These are phyloP conservation scores for Trissonchulus latispiculum DNA, from an alignment of 2,888 invertebrate species.

Conservation along the genomic window DNA sequence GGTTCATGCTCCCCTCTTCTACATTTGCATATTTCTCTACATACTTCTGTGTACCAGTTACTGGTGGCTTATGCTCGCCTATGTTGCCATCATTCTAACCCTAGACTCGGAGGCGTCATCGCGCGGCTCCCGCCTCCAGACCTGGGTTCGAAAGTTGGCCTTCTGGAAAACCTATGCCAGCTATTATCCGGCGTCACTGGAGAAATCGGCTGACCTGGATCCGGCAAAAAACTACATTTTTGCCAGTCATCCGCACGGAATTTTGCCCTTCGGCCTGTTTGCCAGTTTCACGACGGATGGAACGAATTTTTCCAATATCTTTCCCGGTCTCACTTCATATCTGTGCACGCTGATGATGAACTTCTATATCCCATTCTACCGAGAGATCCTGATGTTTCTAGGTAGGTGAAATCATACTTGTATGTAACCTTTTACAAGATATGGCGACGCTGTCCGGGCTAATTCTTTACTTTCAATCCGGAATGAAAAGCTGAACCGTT, in stretches of 20 bases:
- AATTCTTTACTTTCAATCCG: no score
- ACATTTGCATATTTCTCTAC: not conserved
- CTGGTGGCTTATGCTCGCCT: constrained; percentile 50
- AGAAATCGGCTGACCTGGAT: constrained; percentile 70
- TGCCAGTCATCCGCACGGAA: constrained; percentile 81
- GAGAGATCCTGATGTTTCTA: constrained; percentile 56
- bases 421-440: no score
- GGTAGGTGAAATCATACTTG: no score
- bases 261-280: constrained; percentile 68
- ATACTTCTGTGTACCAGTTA: not conserved
- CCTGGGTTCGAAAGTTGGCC: constrained; percentile 57
- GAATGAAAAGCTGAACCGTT: no score
- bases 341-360: constrained; percentile 59
- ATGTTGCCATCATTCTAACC: constrained; percentile 58
- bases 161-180: constrained; percentile 64
- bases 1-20: not conserved
- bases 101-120: constrained; percentile 58
- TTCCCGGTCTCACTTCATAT: constrained; percentile 47
- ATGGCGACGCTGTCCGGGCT: no score
- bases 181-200: constrained; percentile 73
- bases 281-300: constrained; percentile 64
- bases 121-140: constrained; percentile 49
- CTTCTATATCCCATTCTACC: constrained; percentile 59
- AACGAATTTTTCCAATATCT: constrained; percentile 47
- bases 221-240: constrained; percentile 60